Percentiles rank a stretch among this genome's conserved stretches.
Evolutionary conservation across 2,797 vertebrate species (phyloP).

Genomic region (Syngnathus rostellatus): DNA sequence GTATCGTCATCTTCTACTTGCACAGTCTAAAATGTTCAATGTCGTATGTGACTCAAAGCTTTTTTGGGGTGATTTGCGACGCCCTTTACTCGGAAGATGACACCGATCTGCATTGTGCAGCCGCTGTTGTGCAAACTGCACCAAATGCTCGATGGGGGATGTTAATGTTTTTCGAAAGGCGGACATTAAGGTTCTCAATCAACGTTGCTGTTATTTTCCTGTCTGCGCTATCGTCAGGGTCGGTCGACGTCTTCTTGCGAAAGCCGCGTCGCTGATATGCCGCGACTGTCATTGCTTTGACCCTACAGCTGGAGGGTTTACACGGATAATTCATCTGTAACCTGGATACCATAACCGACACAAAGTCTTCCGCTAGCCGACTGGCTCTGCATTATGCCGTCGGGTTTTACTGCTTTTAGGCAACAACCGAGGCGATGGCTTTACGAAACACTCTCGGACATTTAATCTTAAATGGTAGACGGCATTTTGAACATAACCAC

Average conservation of each 20-base stretch:
- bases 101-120: conserved; percentile 11
- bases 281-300: conserved; percentile 73
- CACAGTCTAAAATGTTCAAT: neutral
- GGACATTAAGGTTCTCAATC: conserved; percentile 4
- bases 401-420: neutral
- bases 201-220: conserved; percentile 1
- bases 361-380: conserved; percentile 13
- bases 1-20: neutral
- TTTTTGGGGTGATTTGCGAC: neutral
- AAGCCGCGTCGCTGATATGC: neutral
- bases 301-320: conserved; percentile 63
- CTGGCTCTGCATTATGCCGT: conserved; percentile 2
- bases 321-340: conserved; percentile 64
- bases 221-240: neutral
- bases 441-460: neutral
- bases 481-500: neutral
- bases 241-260: neutral
- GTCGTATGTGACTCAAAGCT: neutral
- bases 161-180: conserved; percentile 39
- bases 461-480: neutral
- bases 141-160: conserved; percentile 55
- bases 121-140: conserved; percentile 37
- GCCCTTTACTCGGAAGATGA: neutral
- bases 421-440: neutral
- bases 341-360: conserved; percentile 38